Conservation (phyloP, 1,140 invertebrate species). For the Papilio glaucus region DNA sequence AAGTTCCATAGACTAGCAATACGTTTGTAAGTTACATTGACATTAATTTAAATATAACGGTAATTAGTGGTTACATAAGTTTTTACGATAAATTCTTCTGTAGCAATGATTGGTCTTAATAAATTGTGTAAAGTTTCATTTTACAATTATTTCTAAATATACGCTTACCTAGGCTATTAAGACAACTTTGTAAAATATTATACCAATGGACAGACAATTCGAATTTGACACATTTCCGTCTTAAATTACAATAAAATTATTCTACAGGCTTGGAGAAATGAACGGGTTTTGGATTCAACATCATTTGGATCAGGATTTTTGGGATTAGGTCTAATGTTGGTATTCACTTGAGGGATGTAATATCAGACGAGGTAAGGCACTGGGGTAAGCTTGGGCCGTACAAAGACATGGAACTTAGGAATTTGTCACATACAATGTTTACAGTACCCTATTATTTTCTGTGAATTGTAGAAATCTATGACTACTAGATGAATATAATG, state of each 20-base stretch:
- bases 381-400: slow-evolving; percentile 39
- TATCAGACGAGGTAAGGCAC: slow-evolving; percentile 51
- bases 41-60: slow-evolving; percentile 32
- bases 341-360: background rate
- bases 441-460: background rate
- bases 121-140: slow-evolving; percentile 73
- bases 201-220: slow-evolving; percentile 56
- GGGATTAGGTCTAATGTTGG: background rate
- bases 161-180: slow-evolving; percentile 40
- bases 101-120: slow-evolving; percentile 65
- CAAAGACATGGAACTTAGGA: background rate
- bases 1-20: slow-evolving; percentile 29
- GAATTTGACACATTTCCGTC: slow-evolving; percentile 44
- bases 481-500: too few relatives aligned
- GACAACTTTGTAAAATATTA: slow-evolving; percentile 45
- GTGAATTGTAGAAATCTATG: too few relatives aligned
- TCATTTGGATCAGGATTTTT: background rate
- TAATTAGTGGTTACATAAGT: slow-evolving; percentile 54
- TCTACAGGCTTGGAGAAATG: background rate
- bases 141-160: slow-evolving; percentile 67
- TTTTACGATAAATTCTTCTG: slow-evolving; percentile 70
- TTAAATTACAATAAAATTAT: slow-evolving; percentile 29
- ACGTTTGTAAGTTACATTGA: slow-evolving; percentile 38
- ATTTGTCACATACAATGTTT: background rate
- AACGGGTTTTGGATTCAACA: slow-evolving; percentile 32